A percentile compares a stretch with the other conserved stretches of the same genome.
phyloP scores from a whole-genome alignment of 1,140 invertebrate genomes.

The Drosophila bipectinata region DNA sequence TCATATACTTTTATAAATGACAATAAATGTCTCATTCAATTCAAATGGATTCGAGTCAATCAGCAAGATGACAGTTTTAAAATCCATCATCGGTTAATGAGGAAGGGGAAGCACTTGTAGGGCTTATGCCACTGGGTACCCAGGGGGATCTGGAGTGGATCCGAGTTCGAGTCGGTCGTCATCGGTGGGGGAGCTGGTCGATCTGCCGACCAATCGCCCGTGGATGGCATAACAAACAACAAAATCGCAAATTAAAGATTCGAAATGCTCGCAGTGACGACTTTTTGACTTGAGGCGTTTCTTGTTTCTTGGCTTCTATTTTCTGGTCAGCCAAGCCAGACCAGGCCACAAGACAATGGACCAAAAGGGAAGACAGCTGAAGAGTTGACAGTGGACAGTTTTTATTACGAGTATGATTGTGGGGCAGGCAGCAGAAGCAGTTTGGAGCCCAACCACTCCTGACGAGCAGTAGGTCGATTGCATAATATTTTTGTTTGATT shows the following conservation, averaged over 20 bases:
- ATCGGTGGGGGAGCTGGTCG: slow-evolving; percentile 1
- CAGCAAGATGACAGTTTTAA: slow-evolving; percentile 46
- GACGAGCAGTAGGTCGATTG: slow-evolving; percentile 22
- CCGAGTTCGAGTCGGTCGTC: slow-evolving; percentile 8
- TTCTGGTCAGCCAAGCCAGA: slow-evolving; percentile 26
- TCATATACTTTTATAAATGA: slow-evolving; percentile 17
- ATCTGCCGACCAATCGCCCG: slow-evolving; percentile 19
- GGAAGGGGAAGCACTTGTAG: slow-evolving; percentile 53
- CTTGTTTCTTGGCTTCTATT: slow-evolving; percentile 54
- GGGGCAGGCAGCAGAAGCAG: slow-evolving; percentile 37
- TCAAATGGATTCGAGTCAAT: slow-evolving; percentile 36
- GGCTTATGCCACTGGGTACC: slow-evolving; percentile 12
- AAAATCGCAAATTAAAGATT: slow-evolving; percentile 71
- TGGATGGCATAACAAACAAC: slow-evolving; percentile 46
- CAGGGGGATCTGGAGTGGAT: slow-evolving; percentile 1
- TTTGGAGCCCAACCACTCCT: slow-evolving; percentile 38
- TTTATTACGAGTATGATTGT: slow-evolving; percentile 68
- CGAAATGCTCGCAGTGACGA: slow-evolving; percentile 68
- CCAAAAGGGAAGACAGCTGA: slow-evolving; percentile 55
- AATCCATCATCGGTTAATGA: slow-evolving; percentile 48
- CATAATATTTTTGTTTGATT: slow-evolving; percentile 51
- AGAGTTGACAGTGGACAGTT: slow-evolving; percentile 78
- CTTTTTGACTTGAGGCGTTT: slow-evolving; percentile 72
- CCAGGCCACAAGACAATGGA: slow-evolving; percentile 24
- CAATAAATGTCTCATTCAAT: slow-evolving; percentile 34